Base-by-base conservation (phyloP, 2,888 invertebrate species). In the Latrodectus elegans region DNA sequence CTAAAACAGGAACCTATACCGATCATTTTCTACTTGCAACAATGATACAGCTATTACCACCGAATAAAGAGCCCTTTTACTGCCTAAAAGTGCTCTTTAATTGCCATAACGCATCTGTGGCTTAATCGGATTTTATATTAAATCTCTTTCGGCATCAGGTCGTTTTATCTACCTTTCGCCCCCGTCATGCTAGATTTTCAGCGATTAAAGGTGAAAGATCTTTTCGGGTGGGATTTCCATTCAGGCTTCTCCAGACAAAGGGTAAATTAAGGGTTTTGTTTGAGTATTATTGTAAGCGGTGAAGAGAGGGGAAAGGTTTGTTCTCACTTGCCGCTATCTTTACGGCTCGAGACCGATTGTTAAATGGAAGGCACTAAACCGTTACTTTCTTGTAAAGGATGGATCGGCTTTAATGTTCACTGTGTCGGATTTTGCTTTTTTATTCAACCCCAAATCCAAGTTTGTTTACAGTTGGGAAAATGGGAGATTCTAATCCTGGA, bases 71-170 rank as follows among this genome's bases (percentile, higher is more conserved):
- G 72, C 60, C 60, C 72, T 73, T 80, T 73, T 72, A 80, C 52
- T 22, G 65, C 49, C 71, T 38, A 38, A 15, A 71, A 38, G 26
- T 49, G 22, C 60, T n/a, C 65, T 80, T 80, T 80, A 80, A 80
- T 80, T 80, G 80, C 80, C 73, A 80, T 80, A 80, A 72, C 80
- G 65, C 80, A 72, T 80, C 79, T 71, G 72, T 6, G 79, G 65
- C 65, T 73, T 80, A 72, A 80, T 72, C 80, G 80, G 80, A 80
- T 80, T 71, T 68, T n/a, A 60, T 60, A 79, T 76, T 76, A 55
- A 76, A 76, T 76, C 75, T 60, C n/a, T 53, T 12, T 17, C 6
- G 74, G n/a, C 22, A 53, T 12, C n/a, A 22, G 53, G n/a, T 38
- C n/a, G 26, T 64, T 60, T 60, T 60, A 60, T 60, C 12, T 60